Conservation (phyloP, 2,797 vertebrate genomes). For the Enteromius treurensis region DNA sequence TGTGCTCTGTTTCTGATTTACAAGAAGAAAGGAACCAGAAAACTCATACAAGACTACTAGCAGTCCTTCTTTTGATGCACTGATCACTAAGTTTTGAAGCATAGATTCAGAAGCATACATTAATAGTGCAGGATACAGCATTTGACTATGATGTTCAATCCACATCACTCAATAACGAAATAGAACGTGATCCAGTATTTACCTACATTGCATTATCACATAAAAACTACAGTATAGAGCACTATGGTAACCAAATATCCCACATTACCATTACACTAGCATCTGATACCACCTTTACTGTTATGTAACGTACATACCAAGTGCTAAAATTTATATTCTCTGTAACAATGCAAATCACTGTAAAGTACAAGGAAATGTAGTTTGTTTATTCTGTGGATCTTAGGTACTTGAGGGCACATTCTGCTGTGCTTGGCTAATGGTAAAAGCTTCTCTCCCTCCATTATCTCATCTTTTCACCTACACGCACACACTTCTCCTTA, state of each 20-base stretch:
- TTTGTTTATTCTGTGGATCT: conserved; percentile 22
- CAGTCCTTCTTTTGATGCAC: background rate
- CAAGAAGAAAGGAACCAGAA: background rate
- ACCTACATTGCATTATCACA: background rate
- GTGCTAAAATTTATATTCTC: background rate
- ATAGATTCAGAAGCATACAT: background rate
- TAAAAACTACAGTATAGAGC: background rate
- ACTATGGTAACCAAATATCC: background rate
- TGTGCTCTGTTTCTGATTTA: background rate
- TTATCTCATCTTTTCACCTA: conserved; percentile 37
- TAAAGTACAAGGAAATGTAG: conserved; percentile 47
- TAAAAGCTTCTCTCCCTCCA: conserved; percentile 37
- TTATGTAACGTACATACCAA: conserved; percentile 12
- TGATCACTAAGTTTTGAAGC: background rate
- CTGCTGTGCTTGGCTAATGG: conserved; percentile 26
- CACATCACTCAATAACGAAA: background rate
- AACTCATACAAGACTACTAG: background rate
- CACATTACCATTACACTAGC: background rate
- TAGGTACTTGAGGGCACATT: conserved; percentile 40
- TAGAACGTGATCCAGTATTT: background rate
- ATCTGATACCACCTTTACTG: background rate
- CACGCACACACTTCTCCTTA: conserved; percentile 4
- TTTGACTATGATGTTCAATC: background rate
- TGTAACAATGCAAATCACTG: conserved; percentile 44
- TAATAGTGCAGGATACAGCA: background rate